Evolutionary conservation across 2,888 invertebrate genomes (phyloP), one percentile per base, ranked within the genome.

Genomic region (Hecatera dysodea): DNA sequence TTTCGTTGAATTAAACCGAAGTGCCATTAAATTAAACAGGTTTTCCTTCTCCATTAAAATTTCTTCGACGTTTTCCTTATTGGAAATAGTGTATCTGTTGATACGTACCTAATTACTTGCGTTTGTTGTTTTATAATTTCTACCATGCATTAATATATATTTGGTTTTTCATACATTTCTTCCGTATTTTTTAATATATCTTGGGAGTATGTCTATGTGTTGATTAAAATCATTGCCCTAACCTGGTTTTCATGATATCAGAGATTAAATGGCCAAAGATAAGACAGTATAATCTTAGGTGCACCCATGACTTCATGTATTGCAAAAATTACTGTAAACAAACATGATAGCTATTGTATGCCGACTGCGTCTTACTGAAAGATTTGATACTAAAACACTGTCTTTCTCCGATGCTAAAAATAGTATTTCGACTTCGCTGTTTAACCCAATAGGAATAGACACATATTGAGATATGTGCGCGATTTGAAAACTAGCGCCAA

Each of bases 401-500:
- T 56, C 29, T 72, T 57, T 33, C 19, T 62, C 22, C 48, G 29
- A 15, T 48, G 50, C 42, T 56, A 48, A 70, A 69, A 78, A 71
- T 70, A 71, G 27, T 57, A n/a, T 60, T 46, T 60, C 53, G 44
- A 50, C 50, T 60, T 56, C 39, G 46, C 50, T 22, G 59, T 66
- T 70, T 42, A 66, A 78, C 76, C 53, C 46, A 63, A 69, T 78
- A 62, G 68, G 73, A 76, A 80, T 72, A 69, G 66, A 76, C 36
- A 36, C 22, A 12, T 29, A 65, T 15, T 71, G 46, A 33, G 56
- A 70, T 24, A n/a, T 61, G 66, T 52, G 59, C 48, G 72, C 53
- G 11, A 72, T 69, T 75, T 79, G 65, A 75, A 72, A 75, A 71
- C 73, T 74, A 74, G 63, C 29, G 22, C n/a, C 27, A 33, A 50